Percentiles rank a stretch among this genome's conserved stretches.
Evolutionary conservation across 2,113 vertebrate species (phyloP).

Genomic region (Scomber colias): DNA sequence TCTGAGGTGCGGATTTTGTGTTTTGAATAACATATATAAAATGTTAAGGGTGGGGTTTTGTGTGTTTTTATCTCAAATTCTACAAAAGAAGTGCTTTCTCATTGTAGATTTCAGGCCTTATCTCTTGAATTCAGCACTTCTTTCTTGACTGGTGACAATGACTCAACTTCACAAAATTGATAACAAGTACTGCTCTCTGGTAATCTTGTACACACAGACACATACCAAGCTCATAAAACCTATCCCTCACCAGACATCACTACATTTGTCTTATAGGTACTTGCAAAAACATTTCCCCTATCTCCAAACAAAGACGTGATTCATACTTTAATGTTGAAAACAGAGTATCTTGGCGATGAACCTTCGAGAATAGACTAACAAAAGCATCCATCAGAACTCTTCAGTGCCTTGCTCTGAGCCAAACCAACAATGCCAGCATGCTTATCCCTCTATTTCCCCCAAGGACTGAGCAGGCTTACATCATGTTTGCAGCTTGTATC

Average conservation of each 20-base stretch:
- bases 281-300: background rate
- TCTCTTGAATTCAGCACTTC: constrained; percentile 33
- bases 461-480: constrained; percentile 34
- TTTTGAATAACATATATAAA: constrained; percentile 3
- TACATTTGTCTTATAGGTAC: constrained; percentile 14
- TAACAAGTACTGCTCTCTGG: constrained; percentile 20
- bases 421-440: constrained; percentile 28
- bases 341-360: background rate
- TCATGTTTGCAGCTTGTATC: constrained; percentile 35
- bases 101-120: background rate
- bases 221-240: background rate
- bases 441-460: constrained; percentile 31
- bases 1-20: background rate
- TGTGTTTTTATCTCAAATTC: background rate
- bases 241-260: background rate
- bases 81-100: constrained; percentile 1
- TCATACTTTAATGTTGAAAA: constrained; percentile 12
- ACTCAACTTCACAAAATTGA: constrained; percentile 24
- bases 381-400: no score
- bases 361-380: constrained; percentile 22
- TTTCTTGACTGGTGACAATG: constrained; percentile 37
- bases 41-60: background rate
- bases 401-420: constrained; percentile 31
- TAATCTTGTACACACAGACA: background rate
- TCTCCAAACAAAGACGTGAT: background rate